phyloP scores from a whole-genome alignment of 2,888 invertebrate species.

The Torymus auratus region DNA sequence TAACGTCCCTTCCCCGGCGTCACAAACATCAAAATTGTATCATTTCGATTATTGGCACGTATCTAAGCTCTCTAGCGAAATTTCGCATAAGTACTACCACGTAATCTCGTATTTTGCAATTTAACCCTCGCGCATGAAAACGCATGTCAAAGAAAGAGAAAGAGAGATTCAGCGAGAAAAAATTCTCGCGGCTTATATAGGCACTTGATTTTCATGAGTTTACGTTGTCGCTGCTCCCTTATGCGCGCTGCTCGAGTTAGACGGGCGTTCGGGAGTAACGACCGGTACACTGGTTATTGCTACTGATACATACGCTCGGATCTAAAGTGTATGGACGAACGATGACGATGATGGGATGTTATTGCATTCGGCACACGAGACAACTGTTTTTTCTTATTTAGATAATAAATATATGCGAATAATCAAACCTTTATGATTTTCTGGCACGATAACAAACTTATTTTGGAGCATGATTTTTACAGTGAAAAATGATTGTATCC shows the following conservation, averaged over 20 bases:
- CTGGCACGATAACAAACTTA: too few relatives aligned
- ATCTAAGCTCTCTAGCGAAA: too few relatives aligned
- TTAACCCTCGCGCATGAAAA: not conserved
- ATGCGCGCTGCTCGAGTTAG: too few relatives aligned
- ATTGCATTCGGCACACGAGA: not conserved
- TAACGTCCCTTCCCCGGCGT: too few relatives aligned
- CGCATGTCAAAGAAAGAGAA: not conserved
- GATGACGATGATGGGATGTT: conserved; percentile 12
- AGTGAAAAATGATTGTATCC: too few relatives aligned
- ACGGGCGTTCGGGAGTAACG: conserved; percentile 19
- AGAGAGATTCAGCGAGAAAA: conserved; percentile 11
- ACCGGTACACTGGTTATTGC: conserved; percentile 26
- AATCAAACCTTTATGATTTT: not conserved
- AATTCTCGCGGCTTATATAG: not conserved
- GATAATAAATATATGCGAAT: too few relatives aligned
- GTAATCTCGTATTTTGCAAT: conserved; percentile 8
- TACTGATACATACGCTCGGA: conserved; percentile 26
- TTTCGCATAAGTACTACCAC: too few relatives aligned
- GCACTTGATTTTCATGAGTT: conserved; percentile 7
- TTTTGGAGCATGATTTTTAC: too few relatives aligned
- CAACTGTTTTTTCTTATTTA: too few relatives aligned
- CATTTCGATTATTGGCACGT: not conserved
- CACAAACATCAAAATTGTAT: not conserved
- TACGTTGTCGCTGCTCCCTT: too few relatives aligned
- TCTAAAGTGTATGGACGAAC: not conserved